Base-by-base conservation (phyloP, 1,140 invertebrate genomes). In the Patella vulgata region DNA sequence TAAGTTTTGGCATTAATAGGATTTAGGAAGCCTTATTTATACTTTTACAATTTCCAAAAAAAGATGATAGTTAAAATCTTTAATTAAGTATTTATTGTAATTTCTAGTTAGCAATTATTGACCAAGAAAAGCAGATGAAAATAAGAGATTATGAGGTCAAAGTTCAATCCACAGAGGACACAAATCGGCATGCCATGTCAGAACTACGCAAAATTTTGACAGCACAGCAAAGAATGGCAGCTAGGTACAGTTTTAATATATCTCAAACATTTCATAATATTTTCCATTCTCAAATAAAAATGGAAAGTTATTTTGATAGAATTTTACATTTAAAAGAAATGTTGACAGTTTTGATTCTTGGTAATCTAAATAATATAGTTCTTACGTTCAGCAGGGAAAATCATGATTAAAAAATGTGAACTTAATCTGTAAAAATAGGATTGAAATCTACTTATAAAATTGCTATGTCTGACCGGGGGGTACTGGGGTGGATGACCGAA, bases 141-240 rank as follows among this genome's bases (percentile, higher is more conserved):
- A 44, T 74, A 21, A 59, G 73, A 56, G 80, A 82, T 19, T 78
- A 70, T 64, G 79, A 83, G 62, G 73, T 77, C 0, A 74, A 77
- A 54, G 62, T 82, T 17, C 80, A 82, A 68, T 70, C 75, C 27
- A 73, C 74, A 19, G 82, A 82, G 48, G 82, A 83, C 63, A 68
- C 69, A 3, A 79, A 74, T 46, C 66, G 80, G 30, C 63, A 77
- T 39, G 71, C 73, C 9, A 70, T 80, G 48, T 46, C 55, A n/a
- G 77, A 82, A 62, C 61, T 82, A 2, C 61, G 78, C 21, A 75
- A 77, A 58, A 68, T 82, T n/a, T 64, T 83, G n/a, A 71, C 59
- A 42, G 69, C 73, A 11, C 82, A 83, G 62, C 80, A 83, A 66
- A 71, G 79, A 43, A 81, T 82, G 77, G 76, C 71, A 71, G 78